phyloP scores from a whole-genome alignment of 2,888 invertebrate genomes.

The Acronicta alni region DNA sequence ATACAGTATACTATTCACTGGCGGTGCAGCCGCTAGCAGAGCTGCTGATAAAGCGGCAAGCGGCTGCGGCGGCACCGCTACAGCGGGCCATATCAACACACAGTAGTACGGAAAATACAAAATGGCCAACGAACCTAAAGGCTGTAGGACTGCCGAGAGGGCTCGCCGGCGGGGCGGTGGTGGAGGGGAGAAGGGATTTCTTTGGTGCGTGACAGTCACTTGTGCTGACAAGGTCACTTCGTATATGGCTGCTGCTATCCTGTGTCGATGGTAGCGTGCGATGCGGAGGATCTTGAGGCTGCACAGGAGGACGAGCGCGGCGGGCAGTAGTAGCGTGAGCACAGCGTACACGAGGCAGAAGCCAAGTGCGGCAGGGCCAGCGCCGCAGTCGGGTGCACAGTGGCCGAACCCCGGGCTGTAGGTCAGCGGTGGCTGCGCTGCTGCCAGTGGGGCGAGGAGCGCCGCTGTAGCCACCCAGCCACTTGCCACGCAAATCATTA shows the following conservation, averaged over 20 bases:
- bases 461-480: slow-evolving; percentile 92
- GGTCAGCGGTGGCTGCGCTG: slow-evolving; percentile 85
- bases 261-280: slow-evolving; percentile 93
- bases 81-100: slow-evolving; percentile 91
- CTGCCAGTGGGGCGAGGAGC: slow-evolving; percentile 91
- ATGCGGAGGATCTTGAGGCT: slow-evolving; percentile 92
- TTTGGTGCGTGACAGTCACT: slow-evolving; percentile 94
- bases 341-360: slow-evolving; percentile 91
- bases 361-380: slow-evolving; percentile 89
- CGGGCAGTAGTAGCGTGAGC: slow-evolving; percentile 91
- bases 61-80: slow-evolving; percentile 74
- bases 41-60: slow-evolving; percentile 90
- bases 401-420: slow-evolving; percentile 88
- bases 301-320: slow-evolving; percentile 91
- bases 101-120: slow-evolving; percentile 94
- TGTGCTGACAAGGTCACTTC: slow-evolving; percentile 95
- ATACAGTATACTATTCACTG: slow-evolving; percentile 93
- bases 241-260: slow-evolving; percentile 95
- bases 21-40: slow-evolving; percentile 92
- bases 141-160: slow-evolving; percentile 92
- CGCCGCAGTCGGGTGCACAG: slow-evolving; percentile 92
- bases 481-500: slow-evolving; percentile 90
- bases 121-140: slow-evolving; percentile 92
- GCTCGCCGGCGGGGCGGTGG: slow-evolving; percentile 91
- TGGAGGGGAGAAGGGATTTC: slow-evolving; percentile 93